phyloP scores from a whole-genome alignment of 2,888 invertebrate species.

The Melikaiella ostensackeni region DNA sequence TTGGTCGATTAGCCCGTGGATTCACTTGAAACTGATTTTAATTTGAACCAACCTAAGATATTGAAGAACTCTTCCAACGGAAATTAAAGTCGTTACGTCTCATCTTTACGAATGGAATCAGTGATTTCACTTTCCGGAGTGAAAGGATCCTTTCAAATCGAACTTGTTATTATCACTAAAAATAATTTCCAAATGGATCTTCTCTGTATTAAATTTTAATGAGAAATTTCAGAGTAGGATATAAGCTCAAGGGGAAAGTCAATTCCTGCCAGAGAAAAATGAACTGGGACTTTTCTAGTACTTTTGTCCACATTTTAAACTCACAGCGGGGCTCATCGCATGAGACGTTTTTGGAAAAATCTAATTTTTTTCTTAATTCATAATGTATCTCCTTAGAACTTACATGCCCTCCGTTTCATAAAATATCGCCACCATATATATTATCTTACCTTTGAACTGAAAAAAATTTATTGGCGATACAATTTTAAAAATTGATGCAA shows the following conservation, averaged over 20 bases:
- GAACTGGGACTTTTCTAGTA: no score
- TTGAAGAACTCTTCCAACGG: conserved; percentile 7
- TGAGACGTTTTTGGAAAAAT: no score
- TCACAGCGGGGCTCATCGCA: no score
- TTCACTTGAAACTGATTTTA: conserved; percentile 21
- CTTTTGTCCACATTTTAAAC: no score
- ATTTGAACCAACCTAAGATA: conserved; percentile 19
- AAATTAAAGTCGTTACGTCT: conserved; percentile 21
- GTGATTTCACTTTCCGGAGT: not conserved
- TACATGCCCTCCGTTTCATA: no score
- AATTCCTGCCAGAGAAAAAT: no score
- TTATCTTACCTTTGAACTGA: no score
- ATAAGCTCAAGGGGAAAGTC: no score
- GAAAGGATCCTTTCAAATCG: not conserved
- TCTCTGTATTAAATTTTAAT: not conserved
- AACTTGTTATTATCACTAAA: not conserved
- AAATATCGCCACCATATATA: no score
- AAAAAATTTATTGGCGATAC: conserved; percentile 5
- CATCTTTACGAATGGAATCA: conserved; percentile 36
- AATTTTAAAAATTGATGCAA: not conserved
- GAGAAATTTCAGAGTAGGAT: not conserved
- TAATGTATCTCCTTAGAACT: no score
- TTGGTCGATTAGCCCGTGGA: not conserved
- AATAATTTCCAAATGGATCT: conserved; percentile 16
- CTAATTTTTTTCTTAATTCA: no score